Conservation (phyloP, 2,797 vertebrate genomes). For the Tokudaia tokunoshimensis region DNA sequence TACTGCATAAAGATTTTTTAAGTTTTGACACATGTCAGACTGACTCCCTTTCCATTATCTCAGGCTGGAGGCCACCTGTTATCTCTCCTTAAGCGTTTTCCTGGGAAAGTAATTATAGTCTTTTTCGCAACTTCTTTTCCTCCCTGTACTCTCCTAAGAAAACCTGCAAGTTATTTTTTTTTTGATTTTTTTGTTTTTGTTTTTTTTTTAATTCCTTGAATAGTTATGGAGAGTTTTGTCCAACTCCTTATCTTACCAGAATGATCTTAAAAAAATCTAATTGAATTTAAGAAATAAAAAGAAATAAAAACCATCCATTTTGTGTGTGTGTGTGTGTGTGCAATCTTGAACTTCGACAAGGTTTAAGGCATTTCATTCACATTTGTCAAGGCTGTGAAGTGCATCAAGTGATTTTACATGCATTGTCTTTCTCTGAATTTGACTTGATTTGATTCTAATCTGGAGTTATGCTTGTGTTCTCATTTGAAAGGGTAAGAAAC, state of each 20-base stretch:
- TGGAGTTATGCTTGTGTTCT: conserved; percentile 25
- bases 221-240: conserved; percentile 37
- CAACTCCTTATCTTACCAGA: background rate
- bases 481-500: background rate
- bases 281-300: conserved; percentile 67
- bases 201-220: conserved; percentile 17
- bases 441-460: conserved; percentile 52
- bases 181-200: conserved; percentile 18
- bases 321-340: conserved; percentile 13
- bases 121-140: conserved; percentile 12
- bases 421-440: conserved; percentile 33
- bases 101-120: background rate
- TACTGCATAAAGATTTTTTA: background rate
- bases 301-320: conserved; percentile 51
- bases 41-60: background rate
- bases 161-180: background rate
- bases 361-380: conserved; percentile 52
- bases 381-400: conserved; percentile 4
- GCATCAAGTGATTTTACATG: background rate
- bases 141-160: conserved; percentile 34
- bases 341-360: background rate
- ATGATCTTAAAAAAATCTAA: conserved; percentile 57
- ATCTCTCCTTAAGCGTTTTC: background rate
- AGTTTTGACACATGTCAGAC: background rate
- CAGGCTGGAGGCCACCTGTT: background rate